These are phyloP conservation scores for Corapipo altera DNA, from an alignment of 2,113 vertebrate genomes.

Conservation along the genomic window DNA sequence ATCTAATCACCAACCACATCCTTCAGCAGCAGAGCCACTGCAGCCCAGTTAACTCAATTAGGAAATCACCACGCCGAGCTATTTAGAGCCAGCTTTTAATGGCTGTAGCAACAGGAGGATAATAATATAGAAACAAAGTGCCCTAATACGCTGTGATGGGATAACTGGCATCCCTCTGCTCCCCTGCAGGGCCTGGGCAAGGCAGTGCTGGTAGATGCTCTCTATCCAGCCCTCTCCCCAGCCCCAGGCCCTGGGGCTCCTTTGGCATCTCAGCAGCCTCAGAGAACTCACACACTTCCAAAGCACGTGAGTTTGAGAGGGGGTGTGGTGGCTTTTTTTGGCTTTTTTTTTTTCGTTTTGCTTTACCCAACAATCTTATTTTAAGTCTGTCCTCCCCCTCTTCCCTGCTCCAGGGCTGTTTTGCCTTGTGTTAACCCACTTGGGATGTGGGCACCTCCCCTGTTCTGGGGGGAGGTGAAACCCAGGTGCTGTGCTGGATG, in stretches of 20 bases:
- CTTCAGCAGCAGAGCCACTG: neutral
- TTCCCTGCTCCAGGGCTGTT: neutral
- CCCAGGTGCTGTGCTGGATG: neutral
- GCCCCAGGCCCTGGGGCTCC: neutral
- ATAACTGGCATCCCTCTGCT: neutral
- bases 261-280: neutral
- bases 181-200: neutral
- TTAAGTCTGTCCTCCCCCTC: neutral
- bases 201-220: neutral
- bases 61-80: conserved; percentile 13
- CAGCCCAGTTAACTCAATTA: conserved; percentile 50
- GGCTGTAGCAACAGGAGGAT: neutral
- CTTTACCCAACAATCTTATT: neutral
- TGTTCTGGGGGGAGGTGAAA: neutral
- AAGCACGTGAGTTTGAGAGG: neutral
- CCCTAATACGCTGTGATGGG: neutral
- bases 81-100: neutral
- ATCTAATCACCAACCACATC: conserved; percentile 47
- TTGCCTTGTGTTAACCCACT: neutral
- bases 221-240: neutral
- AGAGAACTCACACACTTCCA: neutral
- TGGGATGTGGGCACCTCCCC: neutral
- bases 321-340: neutral
- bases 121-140: neutral
- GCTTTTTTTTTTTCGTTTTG: neutral